Evolutionary conservation across 1,140 invertebrate species (phyloP).

Genomic region (Zaprionus lachaisei): DNA sequence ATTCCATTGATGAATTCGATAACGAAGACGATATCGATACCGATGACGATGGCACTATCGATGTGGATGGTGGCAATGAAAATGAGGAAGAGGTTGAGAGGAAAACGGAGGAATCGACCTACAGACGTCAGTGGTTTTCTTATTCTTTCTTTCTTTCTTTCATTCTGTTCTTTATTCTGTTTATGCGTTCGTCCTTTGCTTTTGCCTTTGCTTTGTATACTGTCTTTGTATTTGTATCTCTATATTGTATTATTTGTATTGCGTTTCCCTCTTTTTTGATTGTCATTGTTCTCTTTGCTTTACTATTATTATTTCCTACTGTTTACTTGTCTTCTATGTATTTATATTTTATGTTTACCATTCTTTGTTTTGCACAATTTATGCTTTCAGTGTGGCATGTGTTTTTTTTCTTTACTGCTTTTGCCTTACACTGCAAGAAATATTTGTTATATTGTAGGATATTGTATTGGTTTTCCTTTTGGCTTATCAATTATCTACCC

Average conservation of each 20-base stretch:
- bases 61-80: conserved; percentile 29
- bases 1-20: conserved; percentile 2
- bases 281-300: conserved; percentile 4
- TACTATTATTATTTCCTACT: conserved; percentile 18
- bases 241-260: not conserved
- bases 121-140: conserved; percentile 65
- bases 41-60: conserved; percentile 22
- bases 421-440: conserved; percentile 18
- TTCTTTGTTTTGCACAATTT: conserved; percentile 11
- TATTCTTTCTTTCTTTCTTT: conserved; percentile 27
- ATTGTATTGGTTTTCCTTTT: not conserved
- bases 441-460: not conserved
- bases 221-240: conserved; percentile 13
- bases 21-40: conserved; percentile 14
- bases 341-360: not conserved
- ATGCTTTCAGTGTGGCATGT: conserved; percentile 15
- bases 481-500: not conserved
- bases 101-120: conserved; percentile 43
- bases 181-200: conserved; percentile 23
- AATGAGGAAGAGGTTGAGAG: conserved; percentile 41
- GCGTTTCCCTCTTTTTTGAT: no score
- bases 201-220: conserved; percentile 21
- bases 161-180: conserved; percentile 13
- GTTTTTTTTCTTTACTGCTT: conserved; percentile 23
- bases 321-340: conserved; percentile 1